Conservation (phyloP, 2,113 vertebrate species). For the Anas platyrhynchos region DNA sequence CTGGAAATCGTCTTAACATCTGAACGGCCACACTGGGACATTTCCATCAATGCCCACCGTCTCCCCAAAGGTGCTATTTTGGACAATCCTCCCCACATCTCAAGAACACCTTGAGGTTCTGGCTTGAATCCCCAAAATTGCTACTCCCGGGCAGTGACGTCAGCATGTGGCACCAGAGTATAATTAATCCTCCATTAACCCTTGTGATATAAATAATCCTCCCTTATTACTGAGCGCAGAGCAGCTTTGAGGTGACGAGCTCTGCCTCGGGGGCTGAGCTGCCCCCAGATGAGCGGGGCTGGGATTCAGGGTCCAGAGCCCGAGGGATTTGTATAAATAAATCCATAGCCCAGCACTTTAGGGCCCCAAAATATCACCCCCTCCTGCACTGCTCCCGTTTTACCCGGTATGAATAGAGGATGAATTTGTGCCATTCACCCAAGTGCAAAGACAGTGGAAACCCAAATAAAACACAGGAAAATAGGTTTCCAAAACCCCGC, state of each 20-base stretch:
- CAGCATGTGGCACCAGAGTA: slow-evolving; percentile 12
- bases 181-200: slow-evolving; percentile 49
- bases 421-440: slow-evolving; percentile 65
- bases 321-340: slow-evolving; percentile 18
- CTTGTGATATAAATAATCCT: slow-evolving; percentile 42
- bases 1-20: background rate
- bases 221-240: background rate
- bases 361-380: background rate
- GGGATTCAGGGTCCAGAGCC: background rate
- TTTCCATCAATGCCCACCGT: background rate
- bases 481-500: slow-evolving; percentile 48
- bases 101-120: slow-evolving; percentile 57
- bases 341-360: background rate
- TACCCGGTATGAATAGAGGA: background rate
- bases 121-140: background rate
- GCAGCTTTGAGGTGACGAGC: background rate
- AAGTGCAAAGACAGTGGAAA: slow-evolving; percentile 63
- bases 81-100: background rate
- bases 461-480: slow-evolving; percentile 72
- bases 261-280: background rate
- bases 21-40: rapidly evolving
- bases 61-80: slow-evolving; percentile 39
- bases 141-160: background rate
- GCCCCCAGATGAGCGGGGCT: background rate
- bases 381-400: background rate